Conservation (phyloP, 2,797 vertebrate species). For the Acanthornis magna region DNA sequence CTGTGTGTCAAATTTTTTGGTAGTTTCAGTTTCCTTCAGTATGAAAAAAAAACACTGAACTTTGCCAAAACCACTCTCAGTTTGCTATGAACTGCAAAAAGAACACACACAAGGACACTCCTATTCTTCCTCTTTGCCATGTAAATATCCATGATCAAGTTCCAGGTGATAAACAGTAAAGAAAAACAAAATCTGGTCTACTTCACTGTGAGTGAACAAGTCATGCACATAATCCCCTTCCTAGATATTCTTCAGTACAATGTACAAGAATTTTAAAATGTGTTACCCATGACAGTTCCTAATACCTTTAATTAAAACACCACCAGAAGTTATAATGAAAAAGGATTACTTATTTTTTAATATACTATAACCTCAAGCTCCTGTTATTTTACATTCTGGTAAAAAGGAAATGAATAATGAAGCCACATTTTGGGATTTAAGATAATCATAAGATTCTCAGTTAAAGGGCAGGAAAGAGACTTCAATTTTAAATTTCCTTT, state of each 20-base stretch:
- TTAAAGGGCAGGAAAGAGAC: constrained; percentile 10
- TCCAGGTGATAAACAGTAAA: background rate
- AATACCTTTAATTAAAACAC: constrained; percentile 63
- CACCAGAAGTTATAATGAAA: constrained; percentile 54
- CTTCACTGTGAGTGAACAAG: background rate
- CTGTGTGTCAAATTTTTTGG: background rate
- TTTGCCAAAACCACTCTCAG: background rate
- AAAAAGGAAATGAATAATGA: constrained; percentile 48
- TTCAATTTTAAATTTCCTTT: constrained; percentile 6
- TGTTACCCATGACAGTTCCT: background rate
- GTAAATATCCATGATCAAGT: background rate
- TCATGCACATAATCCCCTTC: background rate
- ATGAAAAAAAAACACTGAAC: background rate
- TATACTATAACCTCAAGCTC: constrained; percentile 18
- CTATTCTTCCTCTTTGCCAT: background rate
- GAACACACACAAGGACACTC: background rate
- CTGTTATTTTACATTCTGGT: constrained; percentile 25
- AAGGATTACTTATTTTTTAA: constrained; percentile 36
- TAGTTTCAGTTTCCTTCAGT: background rate
- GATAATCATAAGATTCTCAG: constrained; percentile 6
- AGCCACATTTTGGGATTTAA: constrained; percentile 32
- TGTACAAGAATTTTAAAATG: background rate
- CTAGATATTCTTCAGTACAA: background rate
- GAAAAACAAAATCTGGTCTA: background rate
- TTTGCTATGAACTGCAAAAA: background rate